phyloP scores from a whole-genome alignment of 1,140 invertebrate species.

The Drosophila tsacasi region DNA sequence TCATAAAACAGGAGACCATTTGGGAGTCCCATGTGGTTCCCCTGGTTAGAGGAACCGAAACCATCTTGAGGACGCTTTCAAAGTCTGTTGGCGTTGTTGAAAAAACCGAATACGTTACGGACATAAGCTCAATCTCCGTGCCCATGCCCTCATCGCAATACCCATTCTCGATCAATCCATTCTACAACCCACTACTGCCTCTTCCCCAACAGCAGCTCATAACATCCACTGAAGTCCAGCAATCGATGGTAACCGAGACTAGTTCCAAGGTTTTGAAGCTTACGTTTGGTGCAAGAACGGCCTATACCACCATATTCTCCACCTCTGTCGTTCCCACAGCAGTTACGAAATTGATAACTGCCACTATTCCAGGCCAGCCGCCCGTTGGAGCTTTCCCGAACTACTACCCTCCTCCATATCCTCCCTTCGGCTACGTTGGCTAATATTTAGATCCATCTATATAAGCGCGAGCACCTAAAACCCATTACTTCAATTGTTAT shows the following conservation, averaged over 20 bases:
- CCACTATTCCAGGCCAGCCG: conserved; percentile 90
- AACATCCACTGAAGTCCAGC: conserved; percentile 92
- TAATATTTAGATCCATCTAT: conserved; percentile 84
- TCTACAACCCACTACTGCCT: conserved; percentile 79
- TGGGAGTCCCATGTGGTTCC: conserved; percentile 93
- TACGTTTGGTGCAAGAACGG: conserved; percentile 95
- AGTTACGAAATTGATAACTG: conserved; percentile 92
- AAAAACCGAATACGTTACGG: conserved; percentile 90
- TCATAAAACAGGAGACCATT: conserved; percentile 91
- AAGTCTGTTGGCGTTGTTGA: conserved; percentile 91
- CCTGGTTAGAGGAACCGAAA: conserved; percentile 90
- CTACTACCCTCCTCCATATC: conserved; percentile 85
- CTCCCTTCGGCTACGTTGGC: conserved; percentile 91
- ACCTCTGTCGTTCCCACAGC: conserved; percentile 94
- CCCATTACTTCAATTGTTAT: conserved; percentile 32
- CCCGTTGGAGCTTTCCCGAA: conserved; percentile 90
- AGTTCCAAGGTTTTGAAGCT: conserved; percentile 93
- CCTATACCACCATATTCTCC: conserved; percentile 93
- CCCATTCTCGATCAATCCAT: conserved; percentile 86
- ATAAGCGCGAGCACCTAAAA: conserved; percentile 15
- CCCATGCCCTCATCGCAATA: conserved; percentile 86
- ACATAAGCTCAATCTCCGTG: conserved; percentile 89
- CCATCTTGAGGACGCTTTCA: conserved; percentile 91
- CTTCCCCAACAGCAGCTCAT: conserved; percentile 90
- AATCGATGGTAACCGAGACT: conserved; percentile 92